Evolutionary conservation across 2,888 invertebrate genomes (phyloP).

Genomic region (Anorthoa munda): DNA sequence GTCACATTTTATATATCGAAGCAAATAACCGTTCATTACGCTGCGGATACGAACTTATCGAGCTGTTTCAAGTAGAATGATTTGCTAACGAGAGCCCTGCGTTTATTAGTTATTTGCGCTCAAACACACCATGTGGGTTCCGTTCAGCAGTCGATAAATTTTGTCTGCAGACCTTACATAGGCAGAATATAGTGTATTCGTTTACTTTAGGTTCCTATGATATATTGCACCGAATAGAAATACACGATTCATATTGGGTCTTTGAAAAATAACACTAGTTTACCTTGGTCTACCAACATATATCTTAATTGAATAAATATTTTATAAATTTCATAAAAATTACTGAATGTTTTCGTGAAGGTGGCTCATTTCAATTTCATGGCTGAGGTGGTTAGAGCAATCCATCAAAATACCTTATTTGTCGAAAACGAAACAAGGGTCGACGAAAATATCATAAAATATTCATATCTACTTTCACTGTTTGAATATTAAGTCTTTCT

Average conservation of each 20-base stretch:
- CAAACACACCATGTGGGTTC: constrained; percentile 38
- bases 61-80: constrained; percentile 36
- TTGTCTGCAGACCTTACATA: constrained; percentile 11
- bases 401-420: constrained; percentile 57
- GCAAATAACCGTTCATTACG: constrained; percentile 25
- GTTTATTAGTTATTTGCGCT: constrained; percentile 54
- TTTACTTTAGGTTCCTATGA: constrained; percentile 15
- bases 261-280: background rate
- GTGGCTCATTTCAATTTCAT: constrained; percentile 49
- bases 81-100: constrained; percentile 39
- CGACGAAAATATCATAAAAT: constrained; percentile 54
- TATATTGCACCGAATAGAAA: background rate
- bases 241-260: background rate
- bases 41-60: constrained; percentile 25
- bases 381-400: constrained; percentile 41
- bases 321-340: background rate
- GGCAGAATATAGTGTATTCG: background rate
- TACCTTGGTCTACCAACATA: background rate
- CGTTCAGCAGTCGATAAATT: constrained; percentile 42
- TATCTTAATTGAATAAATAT: constrained; percentile 9
- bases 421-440: constrained; percentile 57
- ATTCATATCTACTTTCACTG: constrained; percentile 43
- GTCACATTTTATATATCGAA: constrained; percentile 28
- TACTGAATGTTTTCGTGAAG: constrained; percentile 20
- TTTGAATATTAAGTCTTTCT: constrained; percentile 46